Evolutionary conservation across 2,113 vertebrate genomes (phyloP).

Genomic region (Ceuthmochares aereus): DNA sequence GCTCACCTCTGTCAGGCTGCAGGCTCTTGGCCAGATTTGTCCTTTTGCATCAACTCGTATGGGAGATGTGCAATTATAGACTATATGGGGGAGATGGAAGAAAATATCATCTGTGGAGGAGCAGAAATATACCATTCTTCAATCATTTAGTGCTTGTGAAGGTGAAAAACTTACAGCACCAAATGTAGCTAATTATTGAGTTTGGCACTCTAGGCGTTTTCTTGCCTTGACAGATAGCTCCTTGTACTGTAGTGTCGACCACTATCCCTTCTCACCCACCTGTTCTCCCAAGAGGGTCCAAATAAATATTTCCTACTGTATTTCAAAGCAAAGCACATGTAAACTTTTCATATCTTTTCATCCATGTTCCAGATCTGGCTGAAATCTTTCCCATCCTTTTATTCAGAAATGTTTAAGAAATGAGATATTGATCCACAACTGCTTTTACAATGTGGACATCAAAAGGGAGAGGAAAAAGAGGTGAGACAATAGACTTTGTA

Average conservation of each 20-base stretch:
- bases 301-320: slow-evolving; percentile 1
- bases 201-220: not conserved
- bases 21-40: slow-evolving; percentile 30
- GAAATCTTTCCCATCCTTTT: slow-evolving; percentile 39
- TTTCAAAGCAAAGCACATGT: slow-evolving; percentile 29
- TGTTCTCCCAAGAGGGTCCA: not conserved
- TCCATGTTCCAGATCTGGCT: not conserved
- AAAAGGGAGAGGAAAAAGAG: not conserved
- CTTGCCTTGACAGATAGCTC: not conserved
- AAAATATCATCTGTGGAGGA: slow-evolving; percentile 43
- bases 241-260: not conserved
- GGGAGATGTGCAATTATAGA: slow-evolving; percentile 31
- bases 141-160: slow-evolving; percentile 44
- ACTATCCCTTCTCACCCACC: not conserved
- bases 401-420: slow-evolving; percentile 38
- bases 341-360: not conserved
- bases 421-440: not conserved
- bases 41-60: not conserved
- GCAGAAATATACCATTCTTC: slow-evolving; percentile 22
- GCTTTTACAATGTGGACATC: not conserved
- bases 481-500: not conserved
- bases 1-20: slow-evolving; percentile 25
- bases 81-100: slow-evolving; percentile 25
- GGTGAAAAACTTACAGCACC: not conserved
- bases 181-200: not conserved